These are phyloP conservation scores for Orthosia cruda DNA, from an alignment of 2,888 invertebrate genomes.

Conservation along the genomic window DNA sequence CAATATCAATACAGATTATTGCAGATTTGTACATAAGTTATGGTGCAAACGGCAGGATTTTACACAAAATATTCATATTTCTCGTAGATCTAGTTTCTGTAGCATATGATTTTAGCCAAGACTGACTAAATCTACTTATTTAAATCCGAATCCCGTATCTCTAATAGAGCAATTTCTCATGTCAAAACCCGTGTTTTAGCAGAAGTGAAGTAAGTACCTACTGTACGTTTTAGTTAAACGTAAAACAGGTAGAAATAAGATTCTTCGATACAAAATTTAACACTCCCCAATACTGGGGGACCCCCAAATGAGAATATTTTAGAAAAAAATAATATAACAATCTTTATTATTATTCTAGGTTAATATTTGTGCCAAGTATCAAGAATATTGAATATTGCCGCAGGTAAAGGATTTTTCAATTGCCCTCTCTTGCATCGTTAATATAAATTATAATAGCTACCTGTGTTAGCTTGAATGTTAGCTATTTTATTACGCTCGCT, in stretches of 20 bases:
- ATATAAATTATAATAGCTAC: neutral
- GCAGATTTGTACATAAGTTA: constrained; percentile 21
- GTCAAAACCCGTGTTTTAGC: neutral
- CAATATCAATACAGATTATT: constrained; percentile 27
- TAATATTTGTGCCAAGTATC: too few relatives aligned
- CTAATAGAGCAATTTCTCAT: constrained; percentile 25
- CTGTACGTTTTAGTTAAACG: neutral
- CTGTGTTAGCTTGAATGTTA: too few relatives aligned
- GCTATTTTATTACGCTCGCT: too few relatives aligned
- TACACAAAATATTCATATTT: constrained; percentile 34
- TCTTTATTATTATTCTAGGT: too few relatives aligned
- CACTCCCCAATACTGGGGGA: too few relatives aligned
- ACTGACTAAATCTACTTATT: constrained; percentile 5
- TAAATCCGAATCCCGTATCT: constrained; percentile 15
- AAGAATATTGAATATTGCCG: too few relatives aligned
- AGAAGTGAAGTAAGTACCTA: neutral
- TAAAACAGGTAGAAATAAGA: neutral
- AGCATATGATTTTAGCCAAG: constrained; percentile 17
- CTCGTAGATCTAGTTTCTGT: constrained; percentile 33
- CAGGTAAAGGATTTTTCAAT: too few relatives aligned
- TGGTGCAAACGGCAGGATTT: neutral
- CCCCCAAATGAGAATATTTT: too few relatives aligned
- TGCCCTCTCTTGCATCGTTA: neutral
- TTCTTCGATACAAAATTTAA: too few relatives aligned
- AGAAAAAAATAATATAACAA: too few relatives aligned